Conservation (phyloP, 2,113 vertebrate genomes). For the Plecturocebus donacophilus region DNA sequence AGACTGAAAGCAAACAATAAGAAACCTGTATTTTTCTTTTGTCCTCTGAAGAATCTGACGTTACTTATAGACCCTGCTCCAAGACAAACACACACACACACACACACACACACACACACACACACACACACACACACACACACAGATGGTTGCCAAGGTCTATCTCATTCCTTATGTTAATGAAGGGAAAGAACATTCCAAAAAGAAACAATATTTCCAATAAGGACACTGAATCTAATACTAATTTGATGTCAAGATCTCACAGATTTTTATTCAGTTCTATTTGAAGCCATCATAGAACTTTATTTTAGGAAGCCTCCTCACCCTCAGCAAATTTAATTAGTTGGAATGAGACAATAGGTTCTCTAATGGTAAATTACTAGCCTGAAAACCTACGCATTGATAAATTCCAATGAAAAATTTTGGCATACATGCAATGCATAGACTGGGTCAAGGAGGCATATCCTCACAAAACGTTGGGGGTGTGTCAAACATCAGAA, state of each 20-base stretch:
- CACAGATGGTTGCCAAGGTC: background rate
- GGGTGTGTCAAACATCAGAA: background rate
- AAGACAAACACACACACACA: background rate
- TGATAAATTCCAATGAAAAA: constrained; percentile 7
- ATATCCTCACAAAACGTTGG: background rate
- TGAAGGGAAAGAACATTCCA: constrained; percentile 9
- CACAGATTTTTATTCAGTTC: constrained; percentile 24
- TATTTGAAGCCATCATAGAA: background rate
- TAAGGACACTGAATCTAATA: background rate
- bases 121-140: background rate
- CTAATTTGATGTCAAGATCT: constrained; percentile 29
- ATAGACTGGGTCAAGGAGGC: background rate
- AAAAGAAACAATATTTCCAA: constrained; percentile 9
- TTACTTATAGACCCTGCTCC: background rate
- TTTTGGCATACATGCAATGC: background rate
- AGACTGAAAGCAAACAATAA: constrained; percentile 64
- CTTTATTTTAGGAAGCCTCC: background rate
- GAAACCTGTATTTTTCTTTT: constrained; percentile 60
- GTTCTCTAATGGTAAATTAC: background rate
- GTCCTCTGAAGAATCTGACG: constrained; percentile 50
- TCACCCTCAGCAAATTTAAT: background rate
- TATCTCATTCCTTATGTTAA: constrained; percentile 20
- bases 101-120: background rate
- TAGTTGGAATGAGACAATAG: background rate
- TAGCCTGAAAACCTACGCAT: background rate